Evolutionary conservation across 2,888 invertebrate species (phyloP).

Genomic region (Quadroppia sp.): DNA sequence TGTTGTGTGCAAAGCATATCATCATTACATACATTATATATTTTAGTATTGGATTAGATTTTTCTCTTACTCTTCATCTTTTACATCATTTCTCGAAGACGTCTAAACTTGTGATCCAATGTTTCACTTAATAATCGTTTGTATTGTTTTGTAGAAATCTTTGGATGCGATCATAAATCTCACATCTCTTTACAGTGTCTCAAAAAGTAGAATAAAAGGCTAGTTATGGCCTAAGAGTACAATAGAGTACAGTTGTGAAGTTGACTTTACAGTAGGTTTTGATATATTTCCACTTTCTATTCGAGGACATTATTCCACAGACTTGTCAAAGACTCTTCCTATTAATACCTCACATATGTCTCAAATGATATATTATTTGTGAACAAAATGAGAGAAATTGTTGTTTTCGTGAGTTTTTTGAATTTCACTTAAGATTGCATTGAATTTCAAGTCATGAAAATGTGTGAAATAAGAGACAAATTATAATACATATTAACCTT

Average conservation of each 20-base stretch:
- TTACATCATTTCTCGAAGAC: neutral
- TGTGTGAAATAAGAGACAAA: conserved; percentile 17
- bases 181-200: neutral
- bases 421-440: neutral
- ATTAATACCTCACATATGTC: conserved; percentile 25
- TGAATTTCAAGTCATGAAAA: conserved; percentile 19
- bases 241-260: neutral
- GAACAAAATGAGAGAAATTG: neutral
- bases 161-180: conserved; percentile 23
- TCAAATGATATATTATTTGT: conserved; percentile 11
- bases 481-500: conserved; percentile 23
- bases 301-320: conserved; percentile 7
- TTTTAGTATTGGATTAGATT: neutral
- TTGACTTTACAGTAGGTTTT: neutral
- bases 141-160: conserved; percentile 23
- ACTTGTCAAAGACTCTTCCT: conserved; percentile 9
- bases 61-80: neutral
- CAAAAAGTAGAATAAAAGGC: conserved; percentile 22
- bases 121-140: conserved; percentile 21
- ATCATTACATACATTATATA: conserved; percentile 5
- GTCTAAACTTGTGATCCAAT: neutral
- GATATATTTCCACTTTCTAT: neutral
- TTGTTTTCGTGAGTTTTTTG: neutral
- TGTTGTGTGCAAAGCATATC: neutral
- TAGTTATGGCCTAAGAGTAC: neutral